Percentiles rank a stretch among this genome's conserved stretches.
phyloP scores from a whole-genome alignment of 2,888 invertebrate genomes.

The Drosophila imparisetae region DNA sequence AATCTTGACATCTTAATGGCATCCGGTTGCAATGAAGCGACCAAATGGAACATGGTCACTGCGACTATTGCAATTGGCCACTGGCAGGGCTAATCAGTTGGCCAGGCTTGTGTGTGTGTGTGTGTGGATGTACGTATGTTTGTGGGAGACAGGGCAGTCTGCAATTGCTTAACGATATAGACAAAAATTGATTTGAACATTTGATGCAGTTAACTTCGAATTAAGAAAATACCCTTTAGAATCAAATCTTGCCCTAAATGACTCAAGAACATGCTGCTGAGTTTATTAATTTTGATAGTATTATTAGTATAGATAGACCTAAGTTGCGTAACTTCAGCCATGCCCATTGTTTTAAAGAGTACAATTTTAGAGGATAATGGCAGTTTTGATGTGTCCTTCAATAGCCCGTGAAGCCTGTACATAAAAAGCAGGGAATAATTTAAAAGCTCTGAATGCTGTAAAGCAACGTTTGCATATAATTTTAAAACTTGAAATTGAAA shows the following conservation, averaged over 20 bases:
- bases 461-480: conserved; percentile 30
- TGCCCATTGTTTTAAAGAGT: neutral
- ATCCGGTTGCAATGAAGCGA: conserved; percentile 35
- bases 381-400: neutral
- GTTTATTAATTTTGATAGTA: neutral
- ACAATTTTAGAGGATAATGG: neutral
- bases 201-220: neutral
- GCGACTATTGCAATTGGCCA: conserved; percentile 1
- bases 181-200: conserved; percentile 3
- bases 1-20: conserved; percentile 72
- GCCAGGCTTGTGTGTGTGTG: neutral
- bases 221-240: neutral
- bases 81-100: conserved; percentile 14
- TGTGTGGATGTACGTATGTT: neutral
- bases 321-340: neutral
- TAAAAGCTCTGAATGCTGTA: neutral
- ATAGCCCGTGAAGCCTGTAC: neutral
- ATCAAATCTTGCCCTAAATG: neutral
- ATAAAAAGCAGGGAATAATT: neutral
- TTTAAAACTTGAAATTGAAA: conserved; percentile 35
- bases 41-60: conserved; percentile 12
- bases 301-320: neutral
- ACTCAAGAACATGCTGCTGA: neutral
- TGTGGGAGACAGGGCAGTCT: neutral
- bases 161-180: neutral